phyloP scores from a whole-genome alignment of 2,797 vertebrate genomes.

The Mus spretus region DNA sequence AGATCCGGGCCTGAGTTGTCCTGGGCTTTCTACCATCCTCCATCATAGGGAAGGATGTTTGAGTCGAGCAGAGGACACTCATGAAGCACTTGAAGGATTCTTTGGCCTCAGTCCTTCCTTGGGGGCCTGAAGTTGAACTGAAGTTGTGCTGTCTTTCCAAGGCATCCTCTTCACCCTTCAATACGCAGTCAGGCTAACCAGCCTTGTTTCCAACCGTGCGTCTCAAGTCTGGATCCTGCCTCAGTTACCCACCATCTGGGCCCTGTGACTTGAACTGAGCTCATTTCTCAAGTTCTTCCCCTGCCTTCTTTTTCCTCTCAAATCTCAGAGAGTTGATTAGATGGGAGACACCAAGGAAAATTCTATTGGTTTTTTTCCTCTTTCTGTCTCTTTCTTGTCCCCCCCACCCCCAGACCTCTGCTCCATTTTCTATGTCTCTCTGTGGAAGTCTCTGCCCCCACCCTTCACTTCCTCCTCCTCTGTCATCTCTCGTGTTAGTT shows the following conservation, averaged over 20 bases:
- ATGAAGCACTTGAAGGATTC: background rate
- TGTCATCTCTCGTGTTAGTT: background rate
- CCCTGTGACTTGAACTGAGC: background rate
- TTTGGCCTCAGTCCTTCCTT: background rate
- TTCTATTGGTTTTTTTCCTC: background rate
- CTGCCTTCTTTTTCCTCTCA: background rate
- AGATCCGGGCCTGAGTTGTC: background rate
- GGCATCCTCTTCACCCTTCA: background rate
- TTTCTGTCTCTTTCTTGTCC: background rate
- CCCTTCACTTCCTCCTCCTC: background rate
- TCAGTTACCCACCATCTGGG: background rate
- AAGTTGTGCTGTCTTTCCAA: background rate
- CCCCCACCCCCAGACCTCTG: background rate
- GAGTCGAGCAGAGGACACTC: background rate
- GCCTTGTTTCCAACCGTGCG: background rate
- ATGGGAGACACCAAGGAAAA: background rate
- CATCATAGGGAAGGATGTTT: background rate
- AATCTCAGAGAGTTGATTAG: background rate
- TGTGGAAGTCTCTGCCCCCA: background rate
- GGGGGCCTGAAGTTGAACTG: background rate
- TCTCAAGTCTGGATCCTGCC: background rate
- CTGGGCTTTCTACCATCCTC: background rate
- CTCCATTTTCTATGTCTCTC: background rate
- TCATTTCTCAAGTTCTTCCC: background rate
- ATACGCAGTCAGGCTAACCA: background rate